These are phyloP conservation scores for Amia ocellicauda DNA, from an alignment of 2,113 vertebrate species.

Conservation along the genomic window DNA sequence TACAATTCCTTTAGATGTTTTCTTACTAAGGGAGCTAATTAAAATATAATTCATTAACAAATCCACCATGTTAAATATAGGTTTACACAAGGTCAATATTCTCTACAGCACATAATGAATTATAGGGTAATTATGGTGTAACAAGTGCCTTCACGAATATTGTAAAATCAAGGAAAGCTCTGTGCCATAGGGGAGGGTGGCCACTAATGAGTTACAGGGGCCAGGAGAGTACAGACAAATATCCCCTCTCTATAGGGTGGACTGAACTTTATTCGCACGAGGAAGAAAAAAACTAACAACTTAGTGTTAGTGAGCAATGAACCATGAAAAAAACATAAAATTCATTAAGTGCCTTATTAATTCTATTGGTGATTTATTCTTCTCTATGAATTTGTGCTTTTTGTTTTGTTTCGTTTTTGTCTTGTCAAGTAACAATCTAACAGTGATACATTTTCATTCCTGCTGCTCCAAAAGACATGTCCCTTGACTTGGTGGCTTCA, in stretches of 20 bases:
- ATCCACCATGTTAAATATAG: slow-evolving; percentile 71
- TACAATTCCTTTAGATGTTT: slow-evolving; percentile 51
- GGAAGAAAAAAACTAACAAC: too few species aligned
- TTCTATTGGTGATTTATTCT: too few species aligned
- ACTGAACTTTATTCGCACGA: too few species aligned
- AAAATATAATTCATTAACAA: slow-evolving; percentile 71
- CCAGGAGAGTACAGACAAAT: slow-evolving; percentile 9
- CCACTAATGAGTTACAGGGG: slow-evolving; percentile 29
- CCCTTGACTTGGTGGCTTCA: too few species aligned
- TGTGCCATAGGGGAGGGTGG: slow-evolving; percentile 38
- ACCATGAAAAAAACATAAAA: too few species aligned
- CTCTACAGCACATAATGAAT: slow-evolving; percentile 66
- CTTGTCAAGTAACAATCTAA: too few species aligned
- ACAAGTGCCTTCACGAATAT: slow-evolving; percentile 50
- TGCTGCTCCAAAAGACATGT: too few species aligned
- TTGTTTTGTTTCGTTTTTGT: too few species aligned
- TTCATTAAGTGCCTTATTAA: too few species aligned
- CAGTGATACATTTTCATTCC: too few species aligned
- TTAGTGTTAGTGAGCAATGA: too few species aligned
- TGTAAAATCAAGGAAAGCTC: slow-evolving; percentile 52
- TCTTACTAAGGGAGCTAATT: slow-evolving; percentile 63
- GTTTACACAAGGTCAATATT: slow-evolving; percentile 71
- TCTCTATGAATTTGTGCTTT: too few species aligned
- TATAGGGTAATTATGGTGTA: slow-evolving; percentile 65
- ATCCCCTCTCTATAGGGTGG: background rate